A percentile compares a stretch with the other conserved stretches of the same genome.
These are phyloP conservation scores for Sylvietta virens DNA, from an alignment of 2,113 vertebrate genomes.

Conservation along the genomic window DNA sequence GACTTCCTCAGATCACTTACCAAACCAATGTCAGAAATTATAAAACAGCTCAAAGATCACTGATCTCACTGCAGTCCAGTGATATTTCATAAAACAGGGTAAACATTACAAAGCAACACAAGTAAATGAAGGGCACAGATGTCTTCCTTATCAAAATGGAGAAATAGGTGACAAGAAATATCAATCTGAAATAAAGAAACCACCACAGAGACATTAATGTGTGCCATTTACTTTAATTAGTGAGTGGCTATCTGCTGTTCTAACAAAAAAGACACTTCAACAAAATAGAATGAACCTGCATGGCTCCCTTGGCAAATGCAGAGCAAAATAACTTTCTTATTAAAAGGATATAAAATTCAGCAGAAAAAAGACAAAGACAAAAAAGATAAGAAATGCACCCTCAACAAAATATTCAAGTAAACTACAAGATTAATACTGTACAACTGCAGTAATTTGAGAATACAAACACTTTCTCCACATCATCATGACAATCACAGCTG, in stretches of 20 bases:
- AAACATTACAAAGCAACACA: neutral
- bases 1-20: neutral
- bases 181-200: neutral
- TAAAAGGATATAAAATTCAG: neutral
- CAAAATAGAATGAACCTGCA: neutral
- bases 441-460: neutral
- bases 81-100: neutral
- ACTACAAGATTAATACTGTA: neutral
- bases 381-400: neutral
- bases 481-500: neutral
- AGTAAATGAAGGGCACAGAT: neutral
- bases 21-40: neutral
- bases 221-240: constrained; percentile 27
- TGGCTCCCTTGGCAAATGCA: neutral
- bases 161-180: neutral
- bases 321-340: neutral
- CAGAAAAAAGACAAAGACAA: neutral
- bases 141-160: neutral
- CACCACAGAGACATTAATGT: neutral
- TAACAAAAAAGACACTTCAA: constrained; percentile 2
- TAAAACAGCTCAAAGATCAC: neutral
- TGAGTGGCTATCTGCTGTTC: neutral
- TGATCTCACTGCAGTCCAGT: neutral
- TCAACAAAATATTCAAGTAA: neutral
- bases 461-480: neutral